Conservation (phyloP, 2,113 vertebrate genomes). For the Stegostoma tigrinum region DNA sequence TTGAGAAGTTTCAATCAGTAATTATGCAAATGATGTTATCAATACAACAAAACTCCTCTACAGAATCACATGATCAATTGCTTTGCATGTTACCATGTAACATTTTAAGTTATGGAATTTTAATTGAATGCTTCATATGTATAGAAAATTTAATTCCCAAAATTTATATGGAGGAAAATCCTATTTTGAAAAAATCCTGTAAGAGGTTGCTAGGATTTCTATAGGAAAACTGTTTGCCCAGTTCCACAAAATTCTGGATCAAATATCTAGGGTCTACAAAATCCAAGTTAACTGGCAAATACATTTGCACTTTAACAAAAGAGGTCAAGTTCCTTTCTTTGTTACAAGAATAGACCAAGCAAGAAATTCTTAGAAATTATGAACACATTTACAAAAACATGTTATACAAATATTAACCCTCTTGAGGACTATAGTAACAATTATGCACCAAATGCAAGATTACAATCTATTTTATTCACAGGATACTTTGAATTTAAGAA, state of each 20-base stretch:
- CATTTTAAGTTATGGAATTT: conserved; percentile 23
- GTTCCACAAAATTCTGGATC: conserved; percentile 24
- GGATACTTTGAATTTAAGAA: background rate
- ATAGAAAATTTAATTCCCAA: conserved; percentile 3
- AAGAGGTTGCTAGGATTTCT: background rate
- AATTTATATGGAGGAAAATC: background rate
- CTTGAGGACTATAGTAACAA: conserved; percentile 27
- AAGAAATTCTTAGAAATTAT: conserved; percentile 27
- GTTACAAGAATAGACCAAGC: background rate
- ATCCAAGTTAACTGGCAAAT: background rate
- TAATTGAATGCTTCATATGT: background rate
- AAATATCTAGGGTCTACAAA: background rate
- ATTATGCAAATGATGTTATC: background rate
- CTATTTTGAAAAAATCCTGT: background rate
- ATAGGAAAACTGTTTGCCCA: background rate
- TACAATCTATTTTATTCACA: conserved; percentile 9
- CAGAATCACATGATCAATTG: background rate
- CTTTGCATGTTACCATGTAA: background rate
- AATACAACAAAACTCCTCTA: background rate
- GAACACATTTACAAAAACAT: conserved; percentile 26
- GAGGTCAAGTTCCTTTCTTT: background rate
- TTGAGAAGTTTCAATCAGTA: background rate
- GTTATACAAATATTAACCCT: conserved; percentile 9
- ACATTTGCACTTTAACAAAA: conserved; percentile 8
- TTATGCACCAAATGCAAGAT: background rate